phyloP scores from a whole-genome alignment of 2,797 vertebrate genomes.

The Poecilia gillii region DNA sequence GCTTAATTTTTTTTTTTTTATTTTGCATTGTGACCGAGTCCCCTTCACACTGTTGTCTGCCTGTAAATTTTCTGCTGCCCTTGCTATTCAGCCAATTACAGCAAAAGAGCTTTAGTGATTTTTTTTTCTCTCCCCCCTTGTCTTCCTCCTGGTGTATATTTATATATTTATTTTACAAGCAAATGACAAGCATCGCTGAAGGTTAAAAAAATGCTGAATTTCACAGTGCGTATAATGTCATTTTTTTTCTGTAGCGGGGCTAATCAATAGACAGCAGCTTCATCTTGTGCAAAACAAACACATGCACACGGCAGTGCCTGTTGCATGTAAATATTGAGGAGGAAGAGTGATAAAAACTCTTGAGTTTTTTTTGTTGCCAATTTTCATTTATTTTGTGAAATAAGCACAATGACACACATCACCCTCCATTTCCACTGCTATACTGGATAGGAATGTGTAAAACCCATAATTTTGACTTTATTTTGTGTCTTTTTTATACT shows the following conservation, averaged over 20 bases:
- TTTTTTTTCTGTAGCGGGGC: slow-evolving; percentile 58
- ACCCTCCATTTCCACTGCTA: not conserved
- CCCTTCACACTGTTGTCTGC: slow-evolving; percentile 88
- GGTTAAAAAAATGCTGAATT: slow-evolving; percentile 86
- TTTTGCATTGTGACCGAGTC: slow-evolving; percentile 83
- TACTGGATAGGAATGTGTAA: not conserved
- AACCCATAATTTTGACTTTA: not conserved
- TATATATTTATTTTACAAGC: slow-evolving; percentile 85
- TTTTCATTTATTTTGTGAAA: not conserved
- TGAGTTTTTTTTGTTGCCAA: not conserved
- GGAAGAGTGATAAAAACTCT: not conserved
- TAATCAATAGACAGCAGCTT: slow-evolving; percentile 80
- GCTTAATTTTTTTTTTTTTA: slow-evolving; percentile 54
- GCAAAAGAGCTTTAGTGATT: slow-evolving; percentile 87
- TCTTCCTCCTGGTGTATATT: slow-evolving; percentile 69
- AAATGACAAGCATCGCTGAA: slow-evolving; percentile 83
- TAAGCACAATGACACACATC: not conserved
- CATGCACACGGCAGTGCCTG: slow-evolving; percentile 56
- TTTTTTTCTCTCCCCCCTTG: slow-evolving; percentile 63
- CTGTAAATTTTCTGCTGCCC: slow-evolving; percentile 89
- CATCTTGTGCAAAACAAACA: slow-evolving; percentile 72
- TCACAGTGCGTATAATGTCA: slow-evolving; percentile 78
- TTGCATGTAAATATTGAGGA: slow-evolving; percentile 48
- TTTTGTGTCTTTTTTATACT: not conserved
- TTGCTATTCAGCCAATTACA: slow-evolving; percentile 89